Evolutionary conservation across 2,113 vertebrate species (phyloP), one percentile per base, ranked within the genome.

Genomic region (Morone chrysops): DNA sequence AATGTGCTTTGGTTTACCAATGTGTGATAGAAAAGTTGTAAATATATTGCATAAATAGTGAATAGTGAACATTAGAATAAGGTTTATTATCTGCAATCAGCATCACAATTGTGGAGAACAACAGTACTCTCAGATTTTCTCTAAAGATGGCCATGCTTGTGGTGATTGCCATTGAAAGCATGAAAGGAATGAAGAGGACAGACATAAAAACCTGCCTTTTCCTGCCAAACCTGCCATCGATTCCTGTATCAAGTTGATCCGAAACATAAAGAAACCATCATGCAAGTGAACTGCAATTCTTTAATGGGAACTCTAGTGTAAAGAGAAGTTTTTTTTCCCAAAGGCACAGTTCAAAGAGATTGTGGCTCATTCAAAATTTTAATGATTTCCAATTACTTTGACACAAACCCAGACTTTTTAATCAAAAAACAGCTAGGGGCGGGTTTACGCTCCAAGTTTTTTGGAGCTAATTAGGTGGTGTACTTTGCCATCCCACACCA

Each of bases 301-400:
- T 86, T 70, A 81, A 82, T 48, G 48, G 31, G n/a, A 87, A 80
- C 71, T 84, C 57, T 47, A n/a, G 50, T 50, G 66, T 61, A 57
- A 78, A 71, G 60, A 74, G 31, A 63, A 47, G 56, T 41, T 81
- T 80, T 31, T 31, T 31, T 79, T 71, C 90, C 86, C 82, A 82
- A 79, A 84, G 84, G 82, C 83, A 62, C 36, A 47, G 72, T 87
- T 89, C 87, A 90, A 91, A 89, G 81, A 89, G 81, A 89, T 82
- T 72, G 80, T 69, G 78, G 62, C 77, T 82, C 75, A 70, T 84
- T 85, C 78, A 40, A 82, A 82, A 92, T 80, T 87, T 89, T 75
- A 92, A 89, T 92, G 80, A 92, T 89, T 90, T 90, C 82, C 84
- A 89, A 89, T 90, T 89, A 90, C 82, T 91, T 89, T 92, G 87